These are phyloP conservation scores for Actenoides hombroni DNA, from an alignment of 2,113 vertebrate species.

Conservation along the genomic window DNA sequence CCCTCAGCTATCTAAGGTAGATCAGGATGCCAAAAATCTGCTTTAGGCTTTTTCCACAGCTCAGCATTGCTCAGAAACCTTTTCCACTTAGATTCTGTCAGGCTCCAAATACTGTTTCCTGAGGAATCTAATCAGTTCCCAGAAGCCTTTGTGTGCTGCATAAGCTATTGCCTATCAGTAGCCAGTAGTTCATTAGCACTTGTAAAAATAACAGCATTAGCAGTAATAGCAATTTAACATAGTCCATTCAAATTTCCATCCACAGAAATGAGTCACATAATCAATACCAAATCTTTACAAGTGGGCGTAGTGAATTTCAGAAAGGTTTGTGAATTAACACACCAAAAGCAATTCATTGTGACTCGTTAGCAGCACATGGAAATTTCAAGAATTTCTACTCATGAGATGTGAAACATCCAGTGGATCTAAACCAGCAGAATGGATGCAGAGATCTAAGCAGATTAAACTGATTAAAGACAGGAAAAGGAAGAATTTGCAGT, in stretches of 20 bases:
- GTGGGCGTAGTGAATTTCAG: background rate
- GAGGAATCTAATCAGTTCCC: background rate
- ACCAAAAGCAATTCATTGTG: background rate
- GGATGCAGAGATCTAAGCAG: background rate
- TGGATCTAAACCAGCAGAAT: background rate
- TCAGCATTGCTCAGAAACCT: background rate
- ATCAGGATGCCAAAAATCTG: background rate
- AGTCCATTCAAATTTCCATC: background rate
- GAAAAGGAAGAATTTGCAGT: background rate
- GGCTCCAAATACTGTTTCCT: background rate
- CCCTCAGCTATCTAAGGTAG: background rate
- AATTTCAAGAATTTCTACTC: background rate
- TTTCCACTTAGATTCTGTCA: background rate
- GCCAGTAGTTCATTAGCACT: background rate
- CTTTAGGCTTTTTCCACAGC: background rate
- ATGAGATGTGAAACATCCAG: background rate
- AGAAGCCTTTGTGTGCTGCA: background rate
- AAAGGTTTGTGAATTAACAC: background rate
- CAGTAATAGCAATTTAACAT: background rate
- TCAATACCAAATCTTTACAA: background rate
- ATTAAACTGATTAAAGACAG: background rate
- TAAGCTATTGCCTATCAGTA: background rate
- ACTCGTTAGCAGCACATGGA: background rate
- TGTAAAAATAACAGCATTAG: background rate
- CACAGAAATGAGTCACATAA: background rate